Percentiles rank a stretch among this genome's conserved stretches.
Conservation (phyloP, 2,113 vertebrate genomes). For the Chloropsis hardwickii region DNA sequence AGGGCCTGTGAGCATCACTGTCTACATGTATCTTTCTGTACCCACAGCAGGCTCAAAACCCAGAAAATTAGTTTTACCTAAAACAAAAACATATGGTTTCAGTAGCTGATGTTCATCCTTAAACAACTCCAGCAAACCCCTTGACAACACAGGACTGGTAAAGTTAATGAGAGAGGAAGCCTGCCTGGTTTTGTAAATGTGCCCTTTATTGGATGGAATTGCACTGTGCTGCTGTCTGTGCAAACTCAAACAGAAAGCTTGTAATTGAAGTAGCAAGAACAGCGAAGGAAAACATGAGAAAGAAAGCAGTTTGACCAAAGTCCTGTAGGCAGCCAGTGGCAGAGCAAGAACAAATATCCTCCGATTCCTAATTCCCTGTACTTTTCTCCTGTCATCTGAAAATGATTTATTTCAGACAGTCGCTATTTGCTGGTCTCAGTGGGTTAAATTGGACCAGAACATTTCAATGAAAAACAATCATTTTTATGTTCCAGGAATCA, state of each 20-base stretch:
- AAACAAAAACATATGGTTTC: not conserved
- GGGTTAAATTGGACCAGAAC: slow-evolving; percentile 55
- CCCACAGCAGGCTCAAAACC: not conserved
- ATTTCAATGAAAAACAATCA: slow-evolving; percentile 57
- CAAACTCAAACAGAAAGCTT: not conserved
- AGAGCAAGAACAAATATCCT: not conserved
- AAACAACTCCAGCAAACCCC: not conserved
- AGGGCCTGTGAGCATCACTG: not conserved
- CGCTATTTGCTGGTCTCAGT: not conserved
- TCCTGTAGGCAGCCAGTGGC: not conserved
- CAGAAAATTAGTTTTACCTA: not conserved
- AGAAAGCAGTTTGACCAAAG: not conserved
- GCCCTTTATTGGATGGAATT: not conserved
- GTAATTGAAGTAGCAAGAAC: not conserved
- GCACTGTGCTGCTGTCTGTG: not conserved
- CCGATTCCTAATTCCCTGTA: not conserved
- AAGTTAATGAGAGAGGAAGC: not conserved
- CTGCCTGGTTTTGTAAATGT: not conserved
- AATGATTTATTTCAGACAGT: slow-evolving; percentile 36
- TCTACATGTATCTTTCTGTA: fast-evolving
- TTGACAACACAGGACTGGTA: not conserved
- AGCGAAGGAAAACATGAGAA: not conserved
- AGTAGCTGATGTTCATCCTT: not conserved
- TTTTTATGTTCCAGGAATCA: slow-evolving; percentile 55
- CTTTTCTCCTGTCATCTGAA: slow-evolving; percentile 23